Conservation (phyloP, 2,797 vertebrate genomes). For the Petrocephalus sullivani region DNA sequence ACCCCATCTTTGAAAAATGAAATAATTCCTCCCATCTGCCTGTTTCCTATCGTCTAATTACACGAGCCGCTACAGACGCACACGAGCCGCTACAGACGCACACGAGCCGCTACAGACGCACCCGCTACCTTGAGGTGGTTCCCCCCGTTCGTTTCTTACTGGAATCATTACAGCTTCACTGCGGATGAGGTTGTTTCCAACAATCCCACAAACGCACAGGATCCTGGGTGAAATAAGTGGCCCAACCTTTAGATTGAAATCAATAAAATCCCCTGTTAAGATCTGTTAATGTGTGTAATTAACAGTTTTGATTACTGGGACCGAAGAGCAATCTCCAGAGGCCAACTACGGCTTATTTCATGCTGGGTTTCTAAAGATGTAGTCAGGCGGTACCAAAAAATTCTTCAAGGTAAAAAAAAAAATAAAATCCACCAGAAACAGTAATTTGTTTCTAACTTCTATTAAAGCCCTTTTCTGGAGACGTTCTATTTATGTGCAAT, state of each 20-base stretch:
- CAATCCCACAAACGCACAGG: slow-evolving; percentile 31
- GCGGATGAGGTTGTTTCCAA: slow-evolving; percentile 32
- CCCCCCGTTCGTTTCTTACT: slow-evolving; percentile 40
- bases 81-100: slow-evolving; percentile 52
- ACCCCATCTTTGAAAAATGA: slow-evolving; percentile 55
- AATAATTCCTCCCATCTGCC: slow-evolving; percentile 48
- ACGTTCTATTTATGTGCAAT: background rate
- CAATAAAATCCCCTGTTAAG: slow-evolving; percentile 19
- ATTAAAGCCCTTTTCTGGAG: background rate
- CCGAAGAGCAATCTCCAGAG: background rate
- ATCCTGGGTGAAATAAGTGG: slow-evolving; percentile 9
- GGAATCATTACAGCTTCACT: slow-evolving; percentile 39
- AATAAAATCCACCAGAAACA: background rate
- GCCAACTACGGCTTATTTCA: background rate
- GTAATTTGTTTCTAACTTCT: background rate
- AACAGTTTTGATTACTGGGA: slow-evolving; percentile 6
- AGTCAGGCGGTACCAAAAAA: background rate
- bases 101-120: slow-evolving; percentile 36
- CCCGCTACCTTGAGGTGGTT: slow-evolving; percentile 44
- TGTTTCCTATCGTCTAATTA: slow-evolving; percentile 55
- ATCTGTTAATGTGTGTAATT: slow-evolving; percentile 21
- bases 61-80: slow-evolving; percentile 36
- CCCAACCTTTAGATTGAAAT: slow-evolving; percentile 6
- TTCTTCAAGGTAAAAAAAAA: background rate
- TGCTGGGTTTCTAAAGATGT: background rate